Base-by-base conservation (phyloP, 2,113 vertebrate genomes). In the Eclectus roratus region DNA sequence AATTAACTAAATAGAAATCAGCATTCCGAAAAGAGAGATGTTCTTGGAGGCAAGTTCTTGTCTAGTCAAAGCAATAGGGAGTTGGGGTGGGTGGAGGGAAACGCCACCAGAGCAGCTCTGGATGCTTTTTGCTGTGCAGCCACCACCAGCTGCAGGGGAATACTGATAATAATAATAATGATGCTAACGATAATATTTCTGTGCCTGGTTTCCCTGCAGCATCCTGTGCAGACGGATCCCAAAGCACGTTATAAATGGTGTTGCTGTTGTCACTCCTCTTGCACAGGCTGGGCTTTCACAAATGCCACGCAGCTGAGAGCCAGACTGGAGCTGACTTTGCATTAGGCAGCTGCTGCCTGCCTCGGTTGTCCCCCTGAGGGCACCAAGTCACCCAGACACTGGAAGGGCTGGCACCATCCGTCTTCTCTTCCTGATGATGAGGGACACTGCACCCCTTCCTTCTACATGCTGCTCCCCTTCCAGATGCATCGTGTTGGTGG, bases 191-290 rank as follows among this genome's bases (percentile, higher is more conserved):
- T 87, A n/a, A 90, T 83, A 92, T 95, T 80, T 78, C 94, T 80
- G 90, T 77, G 93, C 92, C 88, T 88, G 85, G 41, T 74, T 83
- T 95, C 95, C 95, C 90, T 17, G 53, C 92, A 97, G 92, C 95
- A 82, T 65, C 90, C 82, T 49, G 71, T 63, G 4, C 74, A 49
- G 70, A 66, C 6, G 0, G 88, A 88, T 91, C 79, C 85, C 94
- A 80, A 73, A 92, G 88, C 92, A 49, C 2, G 5, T 63, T 41
- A n/a, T 37, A n/a, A 88, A 73, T 35, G 76, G 92, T 91, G 74
- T 3, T 88, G 92, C 82, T 85, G 92, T 80, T 95, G 95, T 90
- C 90, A 29, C 85, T 93, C 47, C 47, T 79, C 71, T 73, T 20
- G 68, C 44, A 37, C 82, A 33, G 82, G 71, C 82, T 56, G 85